These are phyloP conservation scores for Flexamia atlantica DNA, from an alignment of 2,888 invertebrate genomes.

Conservation along the genomic window DNA sequence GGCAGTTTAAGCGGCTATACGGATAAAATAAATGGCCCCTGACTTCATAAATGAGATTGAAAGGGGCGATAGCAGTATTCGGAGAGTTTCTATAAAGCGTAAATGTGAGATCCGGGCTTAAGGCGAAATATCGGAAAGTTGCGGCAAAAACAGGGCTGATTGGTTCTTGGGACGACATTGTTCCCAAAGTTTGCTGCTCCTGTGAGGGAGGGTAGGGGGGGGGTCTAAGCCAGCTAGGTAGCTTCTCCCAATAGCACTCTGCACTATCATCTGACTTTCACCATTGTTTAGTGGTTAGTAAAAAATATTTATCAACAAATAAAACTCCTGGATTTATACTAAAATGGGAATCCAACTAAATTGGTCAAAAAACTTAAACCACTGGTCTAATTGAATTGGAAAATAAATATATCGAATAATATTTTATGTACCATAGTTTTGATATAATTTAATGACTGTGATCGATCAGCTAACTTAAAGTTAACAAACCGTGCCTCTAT, in stretches of 20 bases:
- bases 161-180: constrained; percentile 1
- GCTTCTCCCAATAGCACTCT: neutral
- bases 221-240: neutral
- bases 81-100: neutral
- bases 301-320: too few species aligned
- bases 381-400: too few species aligned
- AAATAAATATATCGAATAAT: too few species aligned
- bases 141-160: constrained; percentile 7
- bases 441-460: too few species aligned
- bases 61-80: neutral
- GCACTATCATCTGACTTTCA: too few species aligned
- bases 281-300: too few species aligned
- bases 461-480: too few species aligned
- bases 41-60: neutral
- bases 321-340: too few species aligned
- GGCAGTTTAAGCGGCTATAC: neutral
- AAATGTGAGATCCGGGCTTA: neutral
- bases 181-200: constrained; percentile 10
- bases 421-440: too few species aligned
- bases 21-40: neutral
- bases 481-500: too few species aligned
- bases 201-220: neutral
- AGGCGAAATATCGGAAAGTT: neutral
- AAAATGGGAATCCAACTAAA: too few species aligned
- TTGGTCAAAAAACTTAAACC: too few species aligned